phyloP scores from a whole-genome alignment of 2,113 vertebrate genomes.

The Myotis brandtii region DNA sequence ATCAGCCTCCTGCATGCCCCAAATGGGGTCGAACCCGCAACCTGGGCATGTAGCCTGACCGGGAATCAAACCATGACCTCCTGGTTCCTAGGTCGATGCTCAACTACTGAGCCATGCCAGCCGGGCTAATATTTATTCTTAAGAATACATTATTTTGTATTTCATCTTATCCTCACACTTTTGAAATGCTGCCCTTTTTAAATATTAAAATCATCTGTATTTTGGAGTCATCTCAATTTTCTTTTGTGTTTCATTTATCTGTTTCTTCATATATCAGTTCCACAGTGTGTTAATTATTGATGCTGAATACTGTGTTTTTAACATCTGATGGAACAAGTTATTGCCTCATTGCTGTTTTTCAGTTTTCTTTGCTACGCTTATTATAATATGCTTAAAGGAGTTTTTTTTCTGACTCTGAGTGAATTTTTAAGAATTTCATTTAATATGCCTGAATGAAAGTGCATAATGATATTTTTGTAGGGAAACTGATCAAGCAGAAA shows the following conservation, averaged over 20 bases:
- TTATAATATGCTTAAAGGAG: neutral
- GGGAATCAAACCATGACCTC: too few species aligned
- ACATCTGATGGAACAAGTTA: neutral
- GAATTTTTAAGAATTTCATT: constrained; percentile 22
- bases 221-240: neutral
- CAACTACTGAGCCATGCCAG: too few species aligned
- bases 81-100: too few species aligned
- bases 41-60: too few species aligned
- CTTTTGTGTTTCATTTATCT: neutral
- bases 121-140: neutral
- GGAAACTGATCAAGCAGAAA: constrained; percentile 73
- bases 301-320: constrained; percentile 25
- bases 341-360: neutral
- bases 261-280: neutral
- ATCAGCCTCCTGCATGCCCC: too few species aligned
- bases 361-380: neutral
- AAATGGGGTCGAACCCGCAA: too few species aligned
- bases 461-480: constrained; percentile 69
- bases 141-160: neutral
- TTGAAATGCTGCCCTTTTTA: neutral
- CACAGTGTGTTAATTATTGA: neutral
- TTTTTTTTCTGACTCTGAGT: neutral
- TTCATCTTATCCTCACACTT: neutral
- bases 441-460: neutral
- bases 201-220: neutral